Evolutionary conservation across 2,113 vertebrate species (phyloP).

Genomic region (Psittacula cyanocephala): DNA sequence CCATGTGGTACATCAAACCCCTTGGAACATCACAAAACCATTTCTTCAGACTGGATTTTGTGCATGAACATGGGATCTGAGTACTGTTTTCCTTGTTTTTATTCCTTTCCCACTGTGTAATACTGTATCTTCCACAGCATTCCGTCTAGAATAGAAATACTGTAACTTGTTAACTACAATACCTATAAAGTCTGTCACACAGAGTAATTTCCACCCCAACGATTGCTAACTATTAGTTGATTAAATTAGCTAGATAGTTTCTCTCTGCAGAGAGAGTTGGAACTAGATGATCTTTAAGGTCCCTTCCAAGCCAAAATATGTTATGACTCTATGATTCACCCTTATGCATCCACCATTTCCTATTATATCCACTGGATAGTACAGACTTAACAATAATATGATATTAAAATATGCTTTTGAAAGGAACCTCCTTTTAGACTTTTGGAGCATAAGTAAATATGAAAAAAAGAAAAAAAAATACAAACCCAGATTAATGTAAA

Average conservation of each 20-base stretch:
- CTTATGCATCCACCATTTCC: not conserved
- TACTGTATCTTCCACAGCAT: constrained; percentile 57
- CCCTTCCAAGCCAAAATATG: not conserved
- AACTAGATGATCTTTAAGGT: not conserved
- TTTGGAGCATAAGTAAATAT: not conserved
- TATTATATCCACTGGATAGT: not conserved
- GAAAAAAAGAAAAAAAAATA: not conserved
- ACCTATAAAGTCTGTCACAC: not conserved
- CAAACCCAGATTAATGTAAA: not conserved
- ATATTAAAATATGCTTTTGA: not conserved
- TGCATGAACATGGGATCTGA: constrained; percentile 43
- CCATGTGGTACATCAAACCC: not conserved
- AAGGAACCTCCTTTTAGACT: not conserved
- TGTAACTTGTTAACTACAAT: not conserved
- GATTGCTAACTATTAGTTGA: not conserved
- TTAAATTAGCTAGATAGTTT: not conserved
- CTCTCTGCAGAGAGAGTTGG: not conserved
- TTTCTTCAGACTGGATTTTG: constrained; percentile 1
- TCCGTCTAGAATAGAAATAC: constrained; percentile 31
- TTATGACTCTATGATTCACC: not conserved
- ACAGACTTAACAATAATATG: not conserved
- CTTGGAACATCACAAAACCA: constrained; percentile 35
- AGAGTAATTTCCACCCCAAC: not conserved
- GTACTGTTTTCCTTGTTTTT: constrained; percentile 9
- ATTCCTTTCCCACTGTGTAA: constrained; percentile 51